Base-by-base conservation (phyloP, 1,140 invertebrate genomes). In the Laupala kohalensis region DNA sequence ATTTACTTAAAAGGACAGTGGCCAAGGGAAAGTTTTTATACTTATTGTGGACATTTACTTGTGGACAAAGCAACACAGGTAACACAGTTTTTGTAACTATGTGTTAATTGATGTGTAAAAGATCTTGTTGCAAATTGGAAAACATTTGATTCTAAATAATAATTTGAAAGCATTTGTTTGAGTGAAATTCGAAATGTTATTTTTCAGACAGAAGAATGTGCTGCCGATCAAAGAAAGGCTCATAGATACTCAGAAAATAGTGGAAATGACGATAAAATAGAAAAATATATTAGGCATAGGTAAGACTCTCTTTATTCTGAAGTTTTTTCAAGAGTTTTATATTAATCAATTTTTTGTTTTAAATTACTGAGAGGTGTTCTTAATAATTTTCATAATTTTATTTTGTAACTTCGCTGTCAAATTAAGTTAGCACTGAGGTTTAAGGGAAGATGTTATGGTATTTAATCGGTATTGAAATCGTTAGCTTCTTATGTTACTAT, bases 41-140 rank as follows among this genome's bases (percentile, higher is more conserved):
- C 87, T 73, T 86, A 89, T 79, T 84, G 85, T 75, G 86, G 84
- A 72, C 82, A 85, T 72, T 81, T 91, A 72, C 85, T 90, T 80
- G 84, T 92, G 62, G 88, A 92, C 79, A 91, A 91, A 83, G 86
- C 89, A 67, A 92, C 89, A 75, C 89, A 91, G 85, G 89, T 90
- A 83, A n/a, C n/a, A 62, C 12, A 12, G 12, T 62, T 12, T 12
- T 12, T 62, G n/a, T 13, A 62, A 62, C n/a, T n/a, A 12, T n/a
- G 12, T 62, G 53, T 62, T 12, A 13, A 62, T 13, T 62, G 53
- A 13, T 62, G n/a, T 12, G 12, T 13, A 13, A 62, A n/a, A 62
- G 12, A 62, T 62, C 53, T n/a, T 13, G 53, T 62, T 12, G 12
- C 53, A 12, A 13, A 62, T n/a, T 62, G 53, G 53, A 62, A 62